phyloP scores from a whole-genome alignment of 2,888 invertebrate genomes.

The Cerastis rubricosa region DNA sequence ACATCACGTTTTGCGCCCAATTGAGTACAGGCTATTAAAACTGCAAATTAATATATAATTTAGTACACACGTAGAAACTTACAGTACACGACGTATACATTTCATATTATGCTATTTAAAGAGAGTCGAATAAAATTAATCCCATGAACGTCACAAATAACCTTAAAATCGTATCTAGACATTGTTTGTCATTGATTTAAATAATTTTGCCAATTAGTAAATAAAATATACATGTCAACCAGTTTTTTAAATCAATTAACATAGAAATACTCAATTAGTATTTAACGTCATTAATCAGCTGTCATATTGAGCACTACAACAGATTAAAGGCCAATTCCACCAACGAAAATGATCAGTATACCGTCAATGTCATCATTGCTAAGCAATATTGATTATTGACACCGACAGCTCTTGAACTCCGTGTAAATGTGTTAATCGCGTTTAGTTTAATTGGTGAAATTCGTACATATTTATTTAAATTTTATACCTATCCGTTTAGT shows the following conservation, averaged over 20 bases:
- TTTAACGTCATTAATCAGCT: slow-evolving; percentile 2
- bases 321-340: slow-evolving; percentile 8
- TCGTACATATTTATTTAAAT: background rate
- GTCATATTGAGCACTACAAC: slow-evolving; percentile 49
- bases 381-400: background rate
- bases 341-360: background rate
- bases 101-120: background rate
- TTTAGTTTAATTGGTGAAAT: background rate
- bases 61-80: slow-evolving; percentile 2
- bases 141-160: slow-evolving; percentile 21
- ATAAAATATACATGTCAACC: background rate
- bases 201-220: slow-evolving; percentile 19
- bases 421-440: background rate
- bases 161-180: slow-evolving; percentile 10
- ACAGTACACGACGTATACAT: background rate
- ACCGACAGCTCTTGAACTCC: background rate
- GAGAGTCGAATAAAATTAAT: background rate
- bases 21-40: background rate
- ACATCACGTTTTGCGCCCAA: slow-evolving; percentile 9
- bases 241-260: background rate
- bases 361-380: background rate
- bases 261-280: background rate
- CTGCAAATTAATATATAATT: slow-evolving; percentile 23
- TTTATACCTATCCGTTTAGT: background rate
- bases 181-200: slow-evolving; percentile 16